Evolutionary conservation across 92 coral and sea anemone species (phyloP).

Genomic region (Nematostella vectensis): DNA sequence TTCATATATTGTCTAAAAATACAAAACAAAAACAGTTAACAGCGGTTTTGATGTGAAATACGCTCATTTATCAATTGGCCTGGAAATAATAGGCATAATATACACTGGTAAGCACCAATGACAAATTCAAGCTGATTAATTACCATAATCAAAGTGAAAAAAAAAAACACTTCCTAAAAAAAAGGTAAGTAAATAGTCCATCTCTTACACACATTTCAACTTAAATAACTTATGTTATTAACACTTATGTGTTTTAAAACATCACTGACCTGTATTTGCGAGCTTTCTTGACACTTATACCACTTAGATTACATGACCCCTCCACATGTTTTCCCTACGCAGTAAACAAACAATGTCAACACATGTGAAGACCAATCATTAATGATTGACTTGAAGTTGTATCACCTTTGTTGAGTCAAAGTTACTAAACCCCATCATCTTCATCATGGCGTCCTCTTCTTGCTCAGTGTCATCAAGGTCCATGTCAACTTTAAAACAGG

Average conservation of each 20-base stretch:
- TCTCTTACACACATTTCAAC: no score
- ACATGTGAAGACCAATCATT: neutral
- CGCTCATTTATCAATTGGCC: no score
- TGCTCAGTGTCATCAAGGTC: constrained; percentile 38
- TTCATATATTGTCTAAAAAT: constrained; percentile 89
- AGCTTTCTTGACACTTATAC: constrained; percentile 59
- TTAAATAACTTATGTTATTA: neutral
- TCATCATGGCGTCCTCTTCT: constrained; percentile 88
- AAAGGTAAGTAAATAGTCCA: no score
- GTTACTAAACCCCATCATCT: constrained; percentile 87
- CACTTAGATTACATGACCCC: constrained; percentile 79
- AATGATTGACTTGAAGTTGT: neutral
- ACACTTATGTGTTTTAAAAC: neutral
- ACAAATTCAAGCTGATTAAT: neutral
- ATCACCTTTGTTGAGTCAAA: constrained; percentile 98
- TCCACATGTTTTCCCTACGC: constrained; percentile 79
- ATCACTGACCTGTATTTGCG: constrained; percentile 77
- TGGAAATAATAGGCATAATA: no score
- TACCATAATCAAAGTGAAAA: neutral
- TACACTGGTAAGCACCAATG: no score
- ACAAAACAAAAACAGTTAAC: constrained; percentile 15
- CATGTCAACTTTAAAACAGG: constrained; percentile 15
- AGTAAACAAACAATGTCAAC: neutral
- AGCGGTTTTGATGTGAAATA: no score
- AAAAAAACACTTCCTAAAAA: no score